Base-by-base conservation (phyloP, 2,888 invertebrate genomes). In the Cancer borealis region DNA sequence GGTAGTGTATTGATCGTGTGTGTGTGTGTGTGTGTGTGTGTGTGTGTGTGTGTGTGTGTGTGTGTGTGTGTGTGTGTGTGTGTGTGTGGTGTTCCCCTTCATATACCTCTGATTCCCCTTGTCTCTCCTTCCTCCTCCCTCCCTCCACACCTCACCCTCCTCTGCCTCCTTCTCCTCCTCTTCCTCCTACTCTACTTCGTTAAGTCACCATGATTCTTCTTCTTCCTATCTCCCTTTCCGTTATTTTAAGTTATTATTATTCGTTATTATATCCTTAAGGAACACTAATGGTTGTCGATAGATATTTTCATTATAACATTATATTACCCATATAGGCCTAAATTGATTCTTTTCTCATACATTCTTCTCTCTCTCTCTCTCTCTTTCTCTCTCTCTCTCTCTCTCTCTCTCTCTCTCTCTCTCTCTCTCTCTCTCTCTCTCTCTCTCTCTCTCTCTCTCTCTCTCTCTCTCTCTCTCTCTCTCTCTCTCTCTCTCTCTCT, bases 51-150 rank as follows among this genome's bases (percentile, higher is more conserved):
- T 91, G 91, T 91, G 91, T 45, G 91, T 60, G 91, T 60, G 91
- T 91, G 91, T 90, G 90, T 54, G 90, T 90, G 60, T 90, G 90
- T 60, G 90, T 91, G 91, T 60, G 91, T 91, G 91, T 91, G 60
- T 66, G 66, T 91, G 91, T 66, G 91, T 91, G 91, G 91, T 91
- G 30, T 60, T 60, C 39, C 30, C 39, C 47, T 12, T 89, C 47
- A 39, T 49, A n/a, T 47, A 49, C 49, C 6, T 12, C 39, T 21
- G 39, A 46, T 46, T 8, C 45, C 46, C 46, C 66, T 21, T 17
- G 1, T 73, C 21, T 92, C 26, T 89, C 47, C n/a, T 39, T 88
- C 39, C 45, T 6, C 26, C n/a, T 8, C 73, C 26, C 8, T 3
- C 66, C 12, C 17, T 60, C 17, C 26, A 73, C 10, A 73, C 73